Base-by-base conservation (phyloP, 53 echinoderm and acorn worm genomes). In the Patiria pectinifera region DNA sequence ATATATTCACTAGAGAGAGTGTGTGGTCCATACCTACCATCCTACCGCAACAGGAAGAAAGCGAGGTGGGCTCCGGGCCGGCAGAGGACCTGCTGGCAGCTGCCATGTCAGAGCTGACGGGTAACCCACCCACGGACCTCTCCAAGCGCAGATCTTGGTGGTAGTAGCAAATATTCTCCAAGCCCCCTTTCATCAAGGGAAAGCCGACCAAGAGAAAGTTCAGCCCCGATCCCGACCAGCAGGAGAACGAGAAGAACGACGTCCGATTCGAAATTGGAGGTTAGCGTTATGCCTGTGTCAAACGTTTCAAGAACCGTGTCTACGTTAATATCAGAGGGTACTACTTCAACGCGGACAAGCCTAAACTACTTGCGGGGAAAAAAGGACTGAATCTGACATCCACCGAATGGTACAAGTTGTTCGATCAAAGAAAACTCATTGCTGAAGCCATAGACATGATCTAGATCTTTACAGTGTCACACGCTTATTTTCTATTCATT, bases 311-410 rank as follows among this genome's bases (percentile, higher is more conserved):
- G 48, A 84, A 61, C 26, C 59, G 69, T 2, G 69, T 69, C 11
- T 92, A 62, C 25, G 82, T 91, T 47, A 92, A 85, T 47, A 66
- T 85, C 69, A 85, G 66, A 85, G 63, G 78, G 45, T 82, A 63
- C 6, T 77, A 45, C 22, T 35, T 21, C 2, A 85, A 71, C 53
- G 25, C 79, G 14, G n/a, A 53, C 60, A 75, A 70, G 9, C 71
- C 15, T 23, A 69, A 47, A 35, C 44, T 92, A 13, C 22, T 78
- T n/a, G n/a, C n/a, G n/a, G n/a, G n/a, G n/a, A n/a, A n/a, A n/a
- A n/a, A n/a, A n/a, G n/a, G n/a, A n/a, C n/a, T n/a, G n/a, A n/a
- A n/a, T n/a, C n/a, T n/a, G n/a, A n/a, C n/a, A n/a, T n/a, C n/a
- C n/a, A n/a, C n/a, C n/a, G n/a, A n/a, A n/a, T n/a, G n/a, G n/a